phyloP scores from a whole-genome alignment of 37 sponge, comb jelly and placozoan species.

The Diacarnus erythraeanus region DNA sequence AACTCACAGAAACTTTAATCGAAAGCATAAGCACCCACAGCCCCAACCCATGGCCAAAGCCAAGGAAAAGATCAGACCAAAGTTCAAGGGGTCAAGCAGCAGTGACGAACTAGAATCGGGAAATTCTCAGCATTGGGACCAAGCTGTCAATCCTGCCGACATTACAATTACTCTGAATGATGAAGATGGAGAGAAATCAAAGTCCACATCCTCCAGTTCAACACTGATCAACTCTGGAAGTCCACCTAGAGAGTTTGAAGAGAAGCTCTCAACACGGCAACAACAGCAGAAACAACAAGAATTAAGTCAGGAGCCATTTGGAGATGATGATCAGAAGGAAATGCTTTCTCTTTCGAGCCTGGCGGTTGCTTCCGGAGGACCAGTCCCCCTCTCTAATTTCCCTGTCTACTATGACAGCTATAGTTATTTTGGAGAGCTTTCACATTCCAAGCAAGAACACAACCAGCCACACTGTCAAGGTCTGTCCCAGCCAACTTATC shows the following conservation, averaged over 20 bases:
- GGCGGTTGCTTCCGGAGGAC: neutral
- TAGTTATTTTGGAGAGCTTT: neutral
- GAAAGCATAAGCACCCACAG: neutral
- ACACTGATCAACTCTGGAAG: constrained; percentile 1
- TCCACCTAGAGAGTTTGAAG: neutral
- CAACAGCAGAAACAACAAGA: neutral
- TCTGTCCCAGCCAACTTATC: constrained; percentile 56
- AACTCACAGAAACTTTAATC: neutral
- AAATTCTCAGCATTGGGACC: neutral
- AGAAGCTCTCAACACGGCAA: neutral
- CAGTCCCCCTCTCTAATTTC: constrained; percentile 7
- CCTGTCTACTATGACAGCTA: neutral
- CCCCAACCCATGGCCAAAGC: neutral
- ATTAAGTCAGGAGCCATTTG: constrained; percentile 31
- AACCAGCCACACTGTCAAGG: constrained; percentile 5
- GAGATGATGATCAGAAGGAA: constrained; percentile 14
- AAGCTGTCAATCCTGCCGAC: neutral
- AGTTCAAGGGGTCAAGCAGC: neutral
- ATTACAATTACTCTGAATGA: neutral
- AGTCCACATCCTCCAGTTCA: constrained; percentile 17
- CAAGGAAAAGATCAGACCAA: neutral
- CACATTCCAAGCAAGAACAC: neutral
- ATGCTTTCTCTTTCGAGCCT: neutral
- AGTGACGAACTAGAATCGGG: neutral
- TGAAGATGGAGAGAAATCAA: neutral